phyloP scores from a whole-genome alignment of 2,113 vertebrate genomes.

The Okapia johnstoni region DNA sequence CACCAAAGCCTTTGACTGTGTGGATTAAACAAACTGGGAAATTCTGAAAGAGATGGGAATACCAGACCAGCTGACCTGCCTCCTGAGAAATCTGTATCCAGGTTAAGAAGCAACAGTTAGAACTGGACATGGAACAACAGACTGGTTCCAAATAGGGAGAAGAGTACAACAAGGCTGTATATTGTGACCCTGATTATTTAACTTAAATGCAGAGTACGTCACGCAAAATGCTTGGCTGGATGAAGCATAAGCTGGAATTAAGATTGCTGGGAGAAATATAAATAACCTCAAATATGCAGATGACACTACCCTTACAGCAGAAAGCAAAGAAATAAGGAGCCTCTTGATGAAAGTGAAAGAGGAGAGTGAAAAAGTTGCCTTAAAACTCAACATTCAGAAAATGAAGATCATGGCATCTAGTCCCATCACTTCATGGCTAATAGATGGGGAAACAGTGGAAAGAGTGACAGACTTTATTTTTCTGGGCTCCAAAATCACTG shows the following conservation, averaged over 20 bases:
- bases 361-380: background rate
- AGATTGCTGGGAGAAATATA: background rate
- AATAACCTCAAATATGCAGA: background rate
- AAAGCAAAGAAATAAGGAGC: background rate
- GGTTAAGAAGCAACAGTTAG: background rate
- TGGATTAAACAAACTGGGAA: background rate
- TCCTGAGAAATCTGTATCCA: background rate
- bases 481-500: background rate
- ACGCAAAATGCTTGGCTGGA: background rate
- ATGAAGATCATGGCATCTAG: background rate
- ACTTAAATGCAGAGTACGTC: background rate
- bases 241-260: background rate
- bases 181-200: background rate
- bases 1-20: background rate
- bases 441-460: background rate
- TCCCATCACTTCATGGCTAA: background rate
- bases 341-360: background rate
- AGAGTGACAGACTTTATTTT: background rate
- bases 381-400: background rate
- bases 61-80: background rate
- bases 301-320: background rate
- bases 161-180: background rate
- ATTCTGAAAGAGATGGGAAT: background rate
- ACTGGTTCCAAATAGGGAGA: background rate
- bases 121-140: background rate